Evolutionary conservation across 2,888 invertebrate species (phyloP).

Genomic region (Nesidiocoris tenuis): DNA sequence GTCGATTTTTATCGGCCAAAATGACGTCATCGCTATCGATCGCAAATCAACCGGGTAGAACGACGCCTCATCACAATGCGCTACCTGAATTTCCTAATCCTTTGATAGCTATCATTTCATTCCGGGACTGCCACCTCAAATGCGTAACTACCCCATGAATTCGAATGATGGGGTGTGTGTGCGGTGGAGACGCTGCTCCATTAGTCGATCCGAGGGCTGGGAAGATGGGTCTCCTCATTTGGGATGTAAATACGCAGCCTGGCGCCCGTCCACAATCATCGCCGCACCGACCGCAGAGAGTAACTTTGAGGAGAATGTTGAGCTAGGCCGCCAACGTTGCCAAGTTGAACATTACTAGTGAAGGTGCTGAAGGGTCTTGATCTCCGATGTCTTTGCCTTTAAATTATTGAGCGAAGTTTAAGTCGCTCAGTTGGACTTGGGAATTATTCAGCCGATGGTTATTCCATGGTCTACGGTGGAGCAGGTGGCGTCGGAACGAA

Average conservation of each 20-base stretch:
- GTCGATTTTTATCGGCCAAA: too few relatives aligned
- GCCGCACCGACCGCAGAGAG: neutral
- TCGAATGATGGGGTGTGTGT: neutral
- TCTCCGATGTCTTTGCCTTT: neutral
- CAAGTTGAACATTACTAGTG: neutral
- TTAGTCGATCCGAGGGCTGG: neutral
- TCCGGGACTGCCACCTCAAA: neutral
- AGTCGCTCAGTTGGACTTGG: neutral
- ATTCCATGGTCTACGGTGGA: too few relatives aligned
- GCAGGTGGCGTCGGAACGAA: too few relatives aligned
- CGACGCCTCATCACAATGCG: too few relatives aligned
- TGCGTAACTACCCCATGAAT: neutral
- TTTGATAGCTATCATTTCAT: neutral
- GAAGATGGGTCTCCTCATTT: constrained; percentile 19
- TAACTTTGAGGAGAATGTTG: neutral
- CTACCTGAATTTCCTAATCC: neutral
- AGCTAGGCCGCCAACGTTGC: neutral
- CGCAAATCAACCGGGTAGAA: too few relatives aligned
- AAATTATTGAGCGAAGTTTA: neutral
- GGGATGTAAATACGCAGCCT: constrained; percentile 33
- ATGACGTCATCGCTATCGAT: too few relatives aligned
- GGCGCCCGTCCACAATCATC: neutral
- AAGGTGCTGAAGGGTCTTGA: neutral
- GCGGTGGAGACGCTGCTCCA: neutral
- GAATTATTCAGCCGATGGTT: neutral